Evolutionary conservation across 2,797 vertebrate genomes (phyloP), one percentile per base, ranked within the genome.

Genomic region (Tenualosa ilisha): DNA sequence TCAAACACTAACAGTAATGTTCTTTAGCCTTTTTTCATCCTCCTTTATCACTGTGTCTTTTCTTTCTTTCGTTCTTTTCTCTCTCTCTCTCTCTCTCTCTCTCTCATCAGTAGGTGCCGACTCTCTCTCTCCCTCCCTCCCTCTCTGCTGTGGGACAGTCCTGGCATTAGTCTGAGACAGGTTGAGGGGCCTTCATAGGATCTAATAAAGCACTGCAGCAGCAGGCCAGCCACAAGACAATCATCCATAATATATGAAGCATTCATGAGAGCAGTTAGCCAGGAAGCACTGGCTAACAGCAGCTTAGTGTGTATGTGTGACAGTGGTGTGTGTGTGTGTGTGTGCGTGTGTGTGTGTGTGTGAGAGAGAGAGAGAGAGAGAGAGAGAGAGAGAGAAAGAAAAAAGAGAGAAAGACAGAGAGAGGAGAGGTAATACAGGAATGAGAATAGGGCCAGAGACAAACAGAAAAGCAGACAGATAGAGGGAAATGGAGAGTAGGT

Each of bases 191-290:
- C 85, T 86, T 86, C 83, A 86, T 59, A 6, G 22, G 17, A 31
- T 85, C 85, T 84, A 59, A 87, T 86, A 85, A 68, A 81, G 51
- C 40, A 65, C 61, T 82, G 85, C 37, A 24, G 81, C 75, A 84
- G 81, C 81, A 31, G n/a, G 49, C 81, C 81, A 63, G 87, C 88
- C 87, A 86, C 86, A 87, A 81, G 82, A 56, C 43, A 72, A 81
- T 81, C 83, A 81, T 88, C 81, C 84, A 88, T 88, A 85, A 88
- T 89, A 56, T 86, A 89, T 85, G 85, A 86, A 83, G 82, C 75
- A 79, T 81, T 88, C 87, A 85, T 81, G 56, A 85, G 81, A 85
- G 54, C 54, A 75, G 81, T 84, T 88, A 88, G 68, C 82, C 65
- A 72, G 49, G 31, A 82, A 72, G 85, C 65, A 72, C 49, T 24